A percentile compares a stretch with the other conserved stretches of the same genome.
These are phyloP conservation scores for Amiota communis DNA, from an alignment of 2,888 invertebrate genomes.

Conservation along the genomic window DNA sequence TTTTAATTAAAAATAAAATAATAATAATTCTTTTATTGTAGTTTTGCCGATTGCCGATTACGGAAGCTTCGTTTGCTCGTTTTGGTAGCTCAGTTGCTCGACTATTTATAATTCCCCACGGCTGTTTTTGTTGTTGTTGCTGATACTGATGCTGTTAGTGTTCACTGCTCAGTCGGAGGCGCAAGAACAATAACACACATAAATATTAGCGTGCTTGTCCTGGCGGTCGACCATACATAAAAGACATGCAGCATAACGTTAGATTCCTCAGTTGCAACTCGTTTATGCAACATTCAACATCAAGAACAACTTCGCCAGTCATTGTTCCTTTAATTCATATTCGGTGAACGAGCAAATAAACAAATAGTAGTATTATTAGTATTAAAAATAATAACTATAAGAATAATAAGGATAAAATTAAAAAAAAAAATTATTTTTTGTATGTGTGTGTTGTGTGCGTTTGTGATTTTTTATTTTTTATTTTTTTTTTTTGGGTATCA, in stretches of 20 bases:
- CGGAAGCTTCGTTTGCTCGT: background rate
- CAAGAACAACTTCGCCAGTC: background rate
- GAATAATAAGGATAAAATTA: background rate
- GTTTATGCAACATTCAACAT: constrained; percentile 48
- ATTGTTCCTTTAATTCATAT: background rate
- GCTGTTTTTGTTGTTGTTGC: background rate
- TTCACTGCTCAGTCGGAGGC: constrained; percentile 5
- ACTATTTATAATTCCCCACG: background rate
- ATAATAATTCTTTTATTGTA: no score
- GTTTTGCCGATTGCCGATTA: no score
- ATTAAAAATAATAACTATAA: background rate
- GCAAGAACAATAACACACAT: constrained; percentile 27
- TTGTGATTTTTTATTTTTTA: background rate
- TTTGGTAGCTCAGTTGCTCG: background rate
- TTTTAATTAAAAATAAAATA: no score
- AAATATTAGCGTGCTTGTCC: constrained; percentile 42
- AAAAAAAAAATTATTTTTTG: no score
- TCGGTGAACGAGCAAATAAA: background rate
- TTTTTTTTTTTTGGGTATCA: background rate
- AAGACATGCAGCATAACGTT: constrained; percentile 56
- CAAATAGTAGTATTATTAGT: background rate
- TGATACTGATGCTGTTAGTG: no score
- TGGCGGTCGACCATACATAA: constrained; percentile 49
- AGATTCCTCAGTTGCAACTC: constrained; percentile 60
- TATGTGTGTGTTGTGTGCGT: constrained; percentile 3